Percentiles rank a stretch among this genome's conserved stretches.
Evolutionary conservation across 2,113 vertebrate species (phyloP).

Genomic region (Anhinga anhinga): DNA sequence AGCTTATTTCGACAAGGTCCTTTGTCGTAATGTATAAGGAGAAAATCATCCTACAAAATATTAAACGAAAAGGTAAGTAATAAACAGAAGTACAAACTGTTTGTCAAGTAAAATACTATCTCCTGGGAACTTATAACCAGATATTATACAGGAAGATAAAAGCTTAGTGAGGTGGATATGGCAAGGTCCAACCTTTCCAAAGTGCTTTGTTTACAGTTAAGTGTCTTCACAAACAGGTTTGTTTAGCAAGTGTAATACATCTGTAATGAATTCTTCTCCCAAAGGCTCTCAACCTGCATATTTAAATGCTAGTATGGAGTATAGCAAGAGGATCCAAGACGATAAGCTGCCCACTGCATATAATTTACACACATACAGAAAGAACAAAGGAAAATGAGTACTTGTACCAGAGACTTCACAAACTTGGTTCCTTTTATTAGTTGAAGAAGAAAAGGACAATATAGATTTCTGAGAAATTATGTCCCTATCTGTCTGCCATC

Average conservation of each 20-base stretch:
- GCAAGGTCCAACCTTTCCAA: background rate
- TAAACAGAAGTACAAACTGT: background rate
- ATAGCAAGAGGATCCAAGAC: background rate
- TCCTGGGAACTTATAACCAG: background rate
- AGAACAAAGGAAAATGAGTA: background rate
- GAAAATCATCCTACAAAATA: slow-evolving; percentile 90
- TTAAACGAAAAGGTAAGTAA: background rate
- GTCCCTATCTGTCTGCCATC: background rate
- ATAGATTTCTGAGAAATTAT: background rate
- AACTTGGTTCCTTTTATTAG: background rate
- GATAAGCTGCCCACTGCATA: background rate
- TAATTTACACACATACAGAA: background rate
- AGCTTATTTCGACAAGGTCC: slow-evolving; percentile 98
- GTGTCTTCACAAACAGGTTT: background rate
- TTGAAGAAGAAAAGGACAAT: background rate
- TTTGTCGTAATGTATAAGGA: slow-evolving; percentile 98
- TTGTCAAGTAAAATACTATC: background rate
- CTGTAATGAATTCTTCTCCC: background rate
- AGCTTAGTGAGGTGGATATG: background rate
- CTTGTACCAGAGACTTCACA: background rate
- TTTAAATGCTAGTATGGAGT: background rate
- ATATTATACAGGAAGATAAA: background rate
- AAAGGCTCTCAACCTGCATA: background rate
- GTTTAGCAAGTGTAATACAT: background rate
- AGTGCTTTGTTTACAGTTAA: background rate